Evolutionary conservation across 2,797 vertebrate genomes (phyloP).

Genomic region (Chiloscyllium punctatum): DNA sequence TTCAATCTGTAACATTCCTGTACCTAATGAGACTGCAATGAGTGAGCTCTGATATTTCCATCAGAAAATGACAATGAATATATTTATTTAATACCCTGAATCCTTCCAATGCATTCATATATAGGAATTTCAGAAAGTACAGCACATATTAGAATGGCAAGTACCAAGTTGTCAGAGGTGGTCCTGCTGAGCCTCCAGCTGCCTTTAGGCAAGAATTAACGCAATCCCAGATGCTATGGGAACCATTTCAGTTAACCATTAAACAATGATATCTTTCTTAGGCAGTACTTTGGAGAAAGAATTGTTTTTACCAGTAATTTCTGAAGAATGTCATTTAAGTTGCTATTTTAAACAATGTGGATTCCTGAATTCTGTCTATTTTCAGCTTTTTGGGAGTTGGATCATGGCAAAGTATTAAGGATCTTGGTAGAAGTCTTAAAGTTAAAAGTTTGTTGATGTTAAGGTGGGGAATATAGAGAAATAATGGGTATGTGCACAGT

Average conservation of each 20-base stretch:
- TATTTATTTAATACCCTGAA: not conserved
- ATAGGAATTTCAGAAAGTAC: not conserved
- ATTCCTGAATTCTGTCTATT: not conserved
- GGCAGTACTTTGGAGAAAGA: not conserved
- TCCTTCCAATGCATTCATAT: not conserved
- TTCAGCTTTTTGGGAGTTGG: not conserved
- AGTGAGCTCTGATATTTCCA: not conserved
- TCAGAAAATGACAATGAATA: not conserved
- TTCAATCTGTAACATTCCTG: not conserved
- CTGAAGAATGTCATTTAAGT: not conserved
- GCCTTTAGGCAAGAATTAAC: not conserved
- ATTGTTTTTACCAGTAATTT: not conserved
- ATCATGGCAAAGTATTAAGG: not conserved
- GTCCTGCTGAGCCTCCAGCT: not conserved
- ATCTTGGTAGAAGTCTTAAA: not conserved
- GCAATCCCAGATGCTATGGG: not conserved
- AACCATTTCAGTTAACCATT: not conserved
- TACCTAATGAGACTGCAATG: not conserved
- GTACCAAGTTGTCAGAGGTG: not conserved
- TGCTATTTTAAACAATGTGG: too few relatives aligned
- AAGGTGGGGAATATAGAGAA: not conserved
- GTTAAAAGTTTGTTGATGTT: not conserved
- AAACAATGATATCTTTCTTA: not conserved
- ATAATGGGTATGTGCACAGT: not conserved
- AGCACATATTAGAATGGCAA: not conserved